Evolutionary conservation across 2,797 vertebrate species (phyloP), one percentile per base, ranked within the genome.

Genomic region (Cryptoprocta ferox): DNA sequence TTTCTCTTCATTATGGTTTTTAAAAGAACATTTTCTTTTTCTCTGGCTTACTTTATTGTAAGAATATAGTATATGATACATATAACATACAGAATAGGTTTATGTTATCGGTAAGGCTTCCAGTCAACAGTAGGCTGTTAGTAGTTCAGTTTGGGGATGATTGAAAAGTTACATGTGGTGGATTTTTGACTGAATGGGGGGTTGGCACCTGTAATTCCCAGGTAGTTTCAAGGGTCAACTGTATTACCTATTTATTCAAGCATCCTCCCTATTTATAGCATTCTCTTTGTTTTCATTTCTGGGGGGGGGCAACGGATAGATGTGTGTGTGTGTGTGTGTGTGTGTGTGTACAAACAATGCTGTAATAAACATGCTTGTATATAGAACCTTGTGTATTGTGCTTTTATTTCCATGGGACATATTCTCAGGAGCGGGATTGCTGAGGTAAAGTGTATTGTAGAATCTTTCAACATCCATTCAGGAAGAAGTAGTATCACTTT

Each of bases 271-370:
- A 63, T 92, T 92, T 90, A 59, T 14, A 78, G 11, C n/a, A 75
- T 90, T 89, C 53, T 78, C n/a, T 53, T 79, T 94, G 78, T 61
- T 96, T 96, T 68, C 56, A 92, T 94, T 68, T 78, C 39, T 4
- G 18, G 61, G 28, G 61, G 28, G 26, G 28, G 28, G 39, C 3
- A 24, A 9, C 21, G 11, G 68, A 5, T 88, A 3, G 39, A 5
- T 80, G 28, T 53, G 19, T 37, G 2, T 30, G 21, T 87, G 45
- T 61, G 71, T 37, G 2, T 24, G 15, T 87, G 45, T 53, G 65
- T 35, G 28, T 12, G 5, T 73, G 50, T 50, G 37, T 86, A 59
- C 2, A 83, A 56, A 42, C 21, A 90, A 66, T 59, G 19, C 28
- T 83, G 6, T 45, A 94, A 39, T 68, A 94, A 95, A 71, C 14